These are phyloP conservation scores for Eristalis arbustorum DNA, from an alignment of 2,888 invertebrate species.

Conservation along the genomic window DNA sequence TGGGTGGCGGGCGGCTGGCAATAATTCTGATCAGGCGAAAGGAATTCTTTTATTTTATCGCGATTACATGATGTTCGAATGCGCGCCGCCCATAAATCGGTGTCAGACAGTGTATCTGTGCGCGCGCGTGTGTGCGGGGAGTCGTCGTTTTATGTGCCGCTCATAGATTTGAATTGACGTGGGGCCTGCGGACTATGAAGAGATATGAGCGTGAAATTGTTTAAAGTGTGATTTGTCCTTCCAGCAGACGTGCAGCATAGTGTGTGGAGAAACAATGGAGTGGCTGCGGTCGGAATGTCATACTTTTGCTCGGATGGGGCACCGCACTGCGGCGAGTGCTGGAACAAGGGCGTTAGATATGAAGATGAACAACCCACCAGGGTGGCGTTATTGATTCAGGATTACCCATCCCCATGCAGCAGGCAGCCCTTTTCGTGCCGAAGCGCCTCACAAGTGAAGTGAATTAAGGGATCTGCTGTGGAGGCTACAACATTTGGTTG, in stretches of 20 bases:
- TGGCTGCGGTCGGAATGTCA: neutral
- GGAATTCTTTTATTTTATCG: slow-evolving; percentile 46
- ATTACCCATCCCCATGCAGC: neutral
- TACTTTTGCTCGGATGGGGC: neutral
- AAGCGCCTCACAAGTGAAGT: neutral
- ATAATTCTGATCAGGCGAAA: slow-evolving; percentile 27
- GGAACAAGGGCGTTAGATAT: neutral
- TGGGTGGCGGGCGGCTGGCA: neutral
- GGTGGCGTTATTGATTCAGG: neutral
- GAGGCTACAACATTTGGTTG: no score
- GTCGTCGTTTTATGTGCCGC: neutral
- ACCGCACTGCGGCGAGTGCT: neutral
- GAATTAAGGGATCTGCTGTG: neutral
- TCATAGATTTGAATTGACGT: slow-evolving; percentile 16
- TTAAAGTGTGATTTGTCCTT: neutral
- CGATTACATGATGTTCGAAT: slow-evolving; percentile 46
- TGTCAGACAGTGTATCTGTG: slow-evolving; percentile 14
- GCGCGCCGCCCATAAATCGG: slow-evolving; percentile 27
- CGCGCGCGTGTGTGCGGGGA: neutral
- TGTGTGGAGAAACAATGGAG: neutral
- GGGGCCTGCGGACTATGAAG: neutral
- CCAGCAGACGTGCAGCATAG: no score
- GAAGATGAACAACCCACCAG: neutral
- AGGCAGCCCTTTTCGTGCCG: neutral
- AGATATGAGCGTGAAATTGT: neutral